These are phyloP conservation scores for Daubentonia madagascariensis DNA, from an alignment of 2,113 vertebrate species.

Conservation along the genomic window DNA sequence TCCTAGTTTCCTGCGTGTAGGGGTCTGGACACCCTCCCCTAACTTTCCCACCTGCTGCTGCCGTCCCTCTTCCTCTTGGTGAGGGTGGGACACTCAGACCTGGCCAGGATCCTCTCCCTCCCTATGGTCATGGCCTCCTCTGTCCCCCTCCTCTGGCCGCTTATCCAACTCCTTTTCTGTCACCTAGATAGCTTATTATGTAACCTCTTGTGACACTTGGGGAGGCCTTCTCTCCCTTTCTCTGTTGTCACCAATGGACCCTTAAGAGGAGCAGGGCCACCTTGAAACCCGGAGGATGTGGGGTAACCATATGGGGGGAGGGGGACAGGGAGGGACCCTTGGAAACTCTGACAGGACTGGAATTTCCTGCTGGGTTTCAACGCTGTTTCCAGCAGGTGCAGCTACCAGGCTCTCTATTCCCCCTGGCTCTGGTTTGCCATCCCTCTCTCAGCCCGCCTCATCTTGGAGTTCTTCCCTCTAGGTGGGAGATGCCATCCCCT, in stretches of 20 bases:
- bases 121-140: not conserved
- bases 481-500: conserved; percentile 89
- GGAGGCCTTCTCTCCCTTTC: not conserved
- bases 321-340: not conserved
- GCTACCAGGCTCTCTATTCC: not conserved
- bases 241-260: not conserved
- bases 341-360: not conserved
- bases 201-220: not conserved
- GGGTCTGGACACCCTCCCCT: no score
- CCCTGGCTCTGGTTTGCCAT: not conserved
- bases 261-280: not conserved
- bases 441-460: not conserved
- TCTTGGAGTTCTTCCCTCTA: conserved; percentile 38
- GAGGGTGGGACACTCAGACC: not conserved
- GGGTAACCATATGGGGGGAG: not conserved
- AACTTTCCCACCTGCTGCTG: no score
- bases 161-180: not conserved
- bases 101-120: not conserved
- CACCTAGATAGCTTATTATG: not conserved
- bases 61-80: not conserved
- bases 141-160: not conserved
- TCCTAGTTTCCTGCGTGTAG: not conserved
- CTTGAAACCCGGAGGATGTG: not conserved
- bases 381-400: no score
- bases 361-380: not conserved